Percentiles rank a stretch among this genome's conserved stretches.
Conservation (phyloP, 2,888 invertebrate genomes). For the Melipona beecheii region DNA sequence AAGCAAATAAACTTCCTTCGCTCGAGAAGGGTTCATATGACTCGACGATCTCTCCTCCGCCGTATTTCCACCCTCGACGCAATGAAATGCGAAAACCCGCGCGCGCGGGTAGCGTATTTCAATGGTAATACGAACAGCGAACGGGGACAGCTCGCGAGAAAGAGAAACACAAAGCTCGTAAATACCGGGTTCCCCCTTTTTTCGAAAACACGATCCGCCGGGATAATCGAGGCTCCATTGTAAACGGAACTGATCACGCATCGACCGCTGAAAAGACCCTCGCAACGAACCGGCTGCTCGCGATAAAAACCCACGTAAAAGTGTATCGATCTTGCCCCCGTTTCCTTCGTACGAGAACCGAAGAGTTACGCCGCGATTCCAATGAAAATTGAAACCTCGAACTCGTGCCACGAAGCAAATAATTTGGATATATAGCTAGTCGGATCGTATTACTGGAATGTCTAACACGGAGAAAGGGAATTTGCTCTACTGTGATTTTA, state of each 20-base stretch:
- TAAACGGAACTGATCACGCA: constrained; percentile 14
- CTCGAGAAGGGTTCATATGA: no score
- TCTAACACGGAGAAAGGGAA: background rate
- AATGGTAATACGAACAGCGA: background rate
- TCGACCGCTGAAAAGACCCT: background rate
- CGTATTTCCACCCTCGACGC: background rate
- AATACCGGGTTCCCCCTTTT: background rate
- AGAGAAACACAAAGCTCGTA: background rate
- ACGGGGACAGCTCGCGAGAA: background rate
- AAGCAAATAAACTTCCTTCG: no score
- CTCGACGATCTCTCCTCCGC: background rate
- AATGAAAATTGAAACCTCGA: background rate
- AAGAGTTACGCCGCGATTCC: background rate
- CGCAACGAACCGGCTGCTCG: background rate
- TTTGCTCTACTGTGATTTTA: background rate
- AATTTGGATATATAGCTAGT: background rate
- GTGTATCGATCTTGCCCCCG: background rate
- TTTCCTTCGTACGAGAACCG: background rate
- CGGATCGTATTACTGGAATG: no score
- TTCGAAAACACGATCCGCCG: background rate
- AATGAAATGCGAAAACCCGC: background rate
- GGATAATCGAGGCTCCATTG: constrained; percentile 4
- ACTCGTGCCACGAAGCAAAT: background rate
- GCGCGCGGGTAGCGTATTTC: background rate
- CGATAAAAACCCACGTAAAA: constrained; percentile 8